Evolutionary conservation across 2,113 vertebrate species (phyloP), one percentile per base, ranked within the genome.

Genomic region (Phoenicopterus ruber): DNA sequence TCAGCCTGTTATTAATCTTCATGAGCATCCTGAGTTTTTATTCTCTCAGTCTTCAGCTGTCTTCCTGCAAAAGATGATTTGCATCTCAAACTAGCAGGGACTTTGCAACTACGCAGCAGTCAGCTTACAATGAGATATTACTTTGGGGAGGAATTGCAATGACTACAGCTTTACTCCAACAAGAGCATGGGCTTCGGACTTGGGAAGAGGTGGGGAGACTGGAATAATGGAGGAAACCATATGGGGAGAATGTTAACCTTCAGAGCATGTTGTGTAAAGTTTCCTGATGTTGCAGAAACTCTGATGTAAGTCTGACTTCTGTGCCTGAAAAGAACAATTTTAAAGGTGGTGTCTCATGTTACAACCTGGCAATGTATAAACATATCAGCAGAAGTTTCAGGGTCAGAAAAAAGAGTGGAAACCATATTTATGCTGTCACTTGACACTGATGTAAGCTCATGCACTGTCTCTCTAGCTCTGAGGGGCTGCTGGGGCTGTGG

Each of bases 51-150:
- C 55, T 95, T 93, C 47, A 87, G 49, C 85, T 82, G 21, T 82
- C 77, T 77, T 88, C 55, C 54, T 94, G 78, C 72, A 55, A 92
- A 93, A 88, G 49, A 88, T 57, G 82, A 95, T 97, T 94, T 96
- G 88, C 78, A 84, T 97, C 52, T 78, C 71, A 97, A 93, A 93
- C 38, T 71, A 67, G 73, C 44, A 55, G 54, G 69, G 40, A 31
- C 66, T 74, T 59, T 40, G 47, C 83, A 77, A 52, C 54, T 31
- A 40, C 72, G 47, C 32, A 84, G 15, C 28, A 52, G 47, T 40
- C 55, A n/a, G n/a, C 29, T 89, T 61, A 83, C 66, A 31, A 29
- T 0, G 20, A 16, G 44, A 31, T 82, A 34, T 19, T 73, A 29
- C 87, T 92, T 62, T 65, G 12, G 42, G 36, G 59, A 52, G 65